Percentiles rank a stretch among this genome's conserved stretches.
phyloP scores from a whole-genome alignment of 1,140 invertebrate genomes.

The Cyrtorhinus lividipennis region DNA sequence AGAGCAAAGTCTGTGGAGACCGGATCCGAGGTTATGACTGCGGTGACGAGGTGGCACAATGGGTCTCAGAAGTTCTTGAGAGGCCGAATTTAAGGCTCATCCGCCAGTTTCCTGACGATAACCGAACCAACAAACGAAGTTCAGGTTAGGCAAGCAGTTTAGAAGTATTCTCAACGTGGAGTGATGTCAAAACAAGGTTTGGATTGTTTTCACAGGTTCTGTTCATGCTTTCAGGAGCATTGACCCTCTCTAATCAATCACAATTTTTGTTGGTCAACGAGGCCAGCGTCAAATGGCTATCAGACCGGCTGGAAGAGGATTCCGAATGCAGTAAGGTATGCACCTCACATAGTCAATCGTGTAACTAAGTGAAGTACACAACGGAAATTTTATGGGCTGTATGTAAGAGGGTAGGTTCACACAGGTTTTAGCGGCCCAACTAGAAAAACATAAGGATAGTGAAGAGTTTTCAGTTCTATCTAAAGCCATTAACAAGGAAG shows the following conservation, averaged over 20 bases:
- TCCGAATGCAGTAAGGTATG: conserved; percentile 20
- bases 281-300: conserved; percentile 55
- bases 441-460: no score
- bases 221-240: conserved; percentile 18
- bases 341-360: no score
- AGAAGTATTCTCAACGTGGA: no score
- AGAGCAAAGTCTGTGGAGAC: conserved; percentile 74
- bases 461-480: no score
- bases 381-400: no score
- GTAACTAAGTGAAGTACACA: no score
- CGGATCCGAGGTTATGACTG: conserved; percentile 65
- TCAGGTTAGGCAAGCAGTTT: conserved; percentile 10
- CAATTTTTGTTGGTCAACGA: conserved; percentile 72
- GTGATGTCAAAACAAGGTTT: no score
- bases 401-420: no score
- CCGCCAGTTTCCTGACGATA: conserved; percentile 35
- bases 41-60: conserved; percentile 57
- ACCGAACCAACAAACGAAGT: conserved; percentile 7
- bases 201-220: no score
- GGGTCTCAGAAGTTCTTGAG: conserved; percentile 53
- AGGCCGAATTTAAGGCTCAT: conserved; percentile 51
- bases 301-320: conserved; percentile 40
- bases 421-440: no score
- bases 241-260: conserved; percentile 73
- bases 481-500: no score